Evolutionary conservation across 1,140 invertebrate species (phyloP).

Genomic region (Schlechtendalia chinensis): DNA sequence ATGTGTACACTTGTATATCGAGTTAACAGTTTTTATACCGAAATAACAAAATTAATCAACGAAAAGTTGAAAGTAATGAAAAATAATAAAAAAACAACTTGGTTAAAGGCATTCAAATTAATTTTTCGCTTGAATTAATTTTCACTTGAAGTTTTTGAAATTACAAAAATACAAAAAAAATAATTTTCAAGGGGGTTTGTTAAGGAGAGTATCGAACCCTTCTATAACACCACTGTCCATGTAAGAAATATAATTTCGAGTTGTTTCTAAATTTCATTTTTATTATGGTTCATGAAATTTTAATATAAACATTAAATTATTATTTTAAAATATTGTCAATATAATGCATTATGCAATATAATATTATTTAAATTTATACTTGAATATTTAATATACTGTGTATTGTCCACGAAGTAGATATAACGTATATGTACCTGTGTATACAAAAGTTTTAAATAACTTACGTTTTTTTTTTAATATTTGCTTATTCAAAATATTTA

Average conservation of each 20-base stretch:
- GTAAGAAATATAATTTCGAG: background rate
- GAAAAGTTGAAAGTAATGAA: slow-evolving; percentile 8
- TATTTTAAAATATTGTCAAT: no score
- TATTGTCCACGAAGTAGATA: no score
- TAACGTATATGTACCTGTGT: no score
- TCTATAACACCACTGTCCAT: background rate
- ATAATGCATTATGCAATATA: no score
- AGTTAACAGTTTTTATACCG: background rate
- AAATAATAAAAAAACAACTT: slow-evolving; percentile 4
- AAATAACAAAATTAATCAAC: slow-evolving; percentile 29
- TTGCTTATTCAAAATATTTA: no score
- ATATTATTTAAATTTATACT: no score
- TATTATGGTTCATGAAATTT: background rate
- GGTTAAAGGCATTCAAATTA: background rate
- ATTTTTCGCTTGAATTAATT: slow-evolving; percentile 41
- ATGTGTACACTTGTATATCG: background rate
- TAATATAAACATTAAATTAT: no score
- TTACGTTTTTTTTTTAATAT: no score
- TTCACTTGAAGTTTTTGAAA: slow-evolving; percentile 9
- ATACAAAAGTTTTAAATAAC: no score
- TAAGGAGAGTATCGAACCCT: background rate
- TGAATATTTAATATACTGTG: no score
- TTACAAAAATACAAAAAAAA: slow-evolving; percentile 21
- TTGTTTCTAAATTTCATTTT: background rate
- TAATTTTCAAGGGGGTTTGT: background rate